phyloP scores from a whole-genome alignment of 1,140 invertebrate species.

The Conopomorpha cramerella region DNA sequence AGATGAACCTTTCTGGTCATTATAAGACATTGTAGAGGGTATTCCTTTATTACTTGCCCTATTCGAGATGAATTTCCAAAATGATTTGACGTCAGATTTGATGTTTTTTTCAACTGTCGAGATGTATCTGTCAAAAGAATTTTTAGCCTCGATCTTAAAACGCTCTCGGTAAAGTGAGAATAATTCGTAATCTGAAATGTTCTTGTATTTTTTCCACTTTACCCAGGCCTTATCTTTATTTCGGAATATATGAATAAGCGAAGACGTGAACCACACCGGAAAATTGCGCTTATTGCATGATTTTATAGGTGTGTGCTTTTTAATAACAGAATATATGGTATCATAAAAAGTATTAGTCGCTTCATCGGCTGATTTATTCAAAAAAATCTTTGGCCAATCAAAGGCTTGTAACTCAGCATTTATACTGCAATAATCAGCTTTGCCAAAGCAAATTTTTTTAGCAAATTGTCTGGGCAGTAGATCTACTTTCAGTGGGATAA shows the following conservation, averaged over 20 bases:
- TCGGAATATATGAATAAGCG: not conserved
- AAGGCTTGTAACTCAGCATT: not conserved
- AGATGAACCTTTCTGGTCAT: not conserved
- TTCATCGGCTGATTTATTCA: not conserved
- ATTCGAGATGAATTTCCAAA: not conserved
- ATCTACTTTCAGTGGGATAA: not conserved
- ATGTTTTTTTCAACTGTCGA: not conserved
- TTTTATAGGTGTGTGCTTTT: not conserved
- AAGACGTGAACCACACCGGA: not conserved
- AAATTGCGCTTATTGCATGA: not conserved
- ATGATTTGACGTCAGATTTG: not conserved
- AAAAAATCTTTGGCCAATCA: not conserved
- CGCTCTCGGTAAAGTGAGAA: not conserved
- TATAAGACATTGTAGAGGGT: not conserved
- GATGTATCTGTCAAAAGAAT: not conserved
- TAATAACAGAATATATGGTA: not conserved
- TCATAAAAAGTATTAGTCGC: not conserved
- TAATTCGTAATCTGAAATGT: not conserved
- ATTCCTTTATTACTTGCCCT: not conserved
- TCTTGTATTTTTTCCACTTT: not conserved
- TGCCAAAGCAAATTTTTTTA: not conserved
- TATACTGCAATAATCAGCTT: not conserved
- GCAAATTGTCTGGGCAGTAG: not conserved
- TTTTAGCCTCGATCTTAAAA: not conserved
- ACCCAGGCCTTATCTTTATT: not conserved